Conservation (phyloP, 2,888 invertebrate genomes). For the Anagyrus pseudococci region DNA sequence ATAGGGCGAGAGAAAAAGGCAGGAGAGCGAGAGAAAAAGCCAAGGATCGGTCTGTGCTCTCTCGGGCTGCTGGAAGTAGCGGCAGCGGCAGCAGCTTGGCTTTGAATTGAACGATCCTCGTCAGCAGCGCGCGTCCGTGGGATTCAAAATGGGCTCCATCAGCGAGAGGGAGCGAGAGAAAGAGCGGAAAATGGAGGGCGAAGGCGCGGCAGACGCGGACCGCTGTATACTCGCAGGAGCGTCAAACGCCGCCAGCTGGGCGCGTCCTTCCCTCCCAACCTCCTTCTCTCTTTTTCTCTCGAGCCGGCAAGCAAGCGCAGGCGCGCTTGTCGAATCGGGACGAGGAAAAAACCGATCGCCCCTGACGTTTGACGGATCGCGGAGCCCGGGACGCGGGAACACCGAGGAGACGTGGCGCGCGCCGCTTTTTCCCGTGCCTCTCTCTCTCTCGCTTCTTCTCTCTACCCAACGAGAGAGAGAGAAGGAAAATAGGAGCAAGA, state of each 20-base stretch:
- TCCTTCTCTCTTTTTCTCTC: too few relatives aligned
- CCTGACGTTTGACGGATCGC: slow-evolving; percentile 60
- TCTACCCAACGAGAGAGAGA: neutral
- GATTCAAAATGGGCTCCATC: slow-evolving; percentile 50
- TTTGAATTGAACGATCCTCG: slow-evolving; percentile 46
- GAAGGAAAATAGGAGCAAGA: slow-evolving; percentile 21
- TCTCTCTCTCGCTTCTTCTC: slow-evolving; percentile 32
- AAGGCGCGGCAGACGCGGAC: neutral
- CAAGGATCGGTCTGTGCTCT: slow-evolving; percentile 33
- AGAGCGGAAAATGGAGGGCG: slow-evolving; percentile 48
- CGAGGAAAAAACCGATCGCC: slow-evolving; percentile 52
- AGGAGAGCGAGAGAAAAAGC: slow-evolving; percentile 1
- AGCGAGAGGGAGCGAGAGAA: slow-evolving; percentile 31
- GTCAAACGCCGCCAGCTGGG: slow-evolving; percentile 47
- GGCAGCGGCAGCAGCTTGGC: too few relatives aligned
- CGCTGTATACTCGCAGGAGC: slow-evolving; percentile 2
- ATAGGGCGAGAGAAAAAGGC: slow-evolving; percentile 22
- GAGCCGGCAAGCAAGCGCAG: too few relatives aligned
- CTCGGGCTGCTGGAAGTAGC: neutral
- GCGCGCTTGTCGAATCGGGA: slow-evolving; percentile 42
- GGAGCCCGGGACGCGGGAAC: slow-evolving; percentile 42
- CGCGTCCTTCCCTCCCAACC: slow-evolving; percentile 39
- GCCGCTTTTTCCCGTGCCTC: slow-evolving; percentile 48
- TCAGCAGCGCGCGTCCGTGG: slow-evolving; percentile 45
- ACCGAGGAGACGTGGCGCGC: slow-evolving; percentile 33